Percentiles rank a stretch among this genome's conserved stretches.
phyloP scores from a whole-genome alignment of 2,113 vertebrate genomes.

The Chloebia gouldiae region DNA sequence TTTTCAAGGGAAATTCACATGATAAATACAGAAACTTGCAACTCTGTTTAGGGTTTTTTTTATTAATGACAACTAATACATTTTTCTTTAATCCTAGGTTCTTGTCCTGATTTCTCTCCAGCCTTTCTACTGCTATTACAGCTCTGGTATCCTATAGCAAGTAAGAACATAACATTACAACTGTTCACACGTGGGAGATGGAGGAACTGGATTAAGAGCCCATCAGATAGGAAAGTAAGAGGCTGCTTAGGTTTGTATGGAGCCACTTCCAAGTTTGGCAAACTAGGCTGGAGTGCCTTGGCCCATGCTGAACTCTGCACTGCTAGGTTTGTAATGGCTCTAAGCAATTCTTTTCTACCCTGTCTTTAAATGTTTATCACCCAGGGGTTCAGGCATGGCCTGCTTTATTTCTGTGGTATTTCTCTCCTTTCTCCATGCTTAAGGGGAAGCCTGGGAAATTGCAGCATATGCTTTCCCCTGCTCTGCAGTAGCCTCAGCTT shows the following conservation, averaged over 20 bases:
- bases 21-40: conserved; percentile 26
- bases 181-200: not conserved
- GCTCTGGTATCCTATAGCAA: not conserved
- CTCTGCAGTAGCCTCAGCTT: not conserved
- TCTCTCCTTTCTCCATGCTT: not conserved
- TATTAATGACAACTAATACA: not conserved
- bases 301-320: not conserved
- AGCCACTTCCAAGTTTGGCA: conserved; percentile 5
- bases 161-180: conserved; percentile 13
- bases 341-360: not conserved
- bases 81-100: conserved; percentile 5
- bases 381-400: not conserved
- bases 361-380: not conserved
- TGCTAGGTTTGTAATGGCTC: not conserved
- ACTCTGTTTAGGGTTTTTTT: not conserved
- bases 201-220: not conserved
- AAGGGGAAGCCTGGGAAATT: not conserved
- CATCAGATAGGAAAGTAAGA: conserved; percentile 34
- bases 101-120: conserved; percentile 10
- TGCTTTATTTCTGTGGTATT: not conserved
- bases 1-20: conserved; percentile 24
- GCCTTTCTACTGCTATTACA: not conserved
- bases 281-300: not conserved
- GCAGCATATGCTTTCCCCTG: not conserved
- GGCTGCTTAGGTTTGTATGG: not conserved